These are phyloP conservation scores for Polyergus mexicanus DNA, from an alignment of 1,140 invertebrate genomes.

Conservation along the genomic window DNA sequence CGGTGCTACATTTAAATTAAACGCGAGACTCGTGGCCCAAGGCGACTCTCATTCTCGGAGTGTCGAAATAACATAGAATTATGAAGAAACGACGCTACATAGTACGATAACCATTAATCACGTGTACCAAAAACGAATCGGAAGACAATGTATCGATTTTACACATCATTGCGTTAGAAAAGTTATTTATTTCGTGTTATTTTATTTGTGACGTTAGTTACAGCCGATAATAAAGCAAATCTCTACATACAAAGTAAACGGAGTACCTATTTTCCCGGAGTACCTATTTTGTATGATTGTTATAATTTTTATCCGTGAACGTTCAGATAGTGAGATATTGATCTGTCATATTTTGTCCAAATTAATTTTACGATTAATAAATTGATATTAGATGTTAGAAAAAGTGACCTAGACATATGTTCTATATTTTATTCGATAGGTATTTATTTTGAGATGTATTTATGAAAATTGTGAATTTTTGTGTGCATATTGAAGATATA, in stretches of 20 bases:
- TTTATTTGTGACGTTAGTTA: not conserved
- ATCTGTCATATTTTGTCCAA: too few species aligned
- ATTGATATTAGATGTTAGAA: too few species aligned
- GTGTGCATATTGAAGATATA: too few species aligned
- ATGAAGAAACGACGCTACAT: conserved; percentile 27
- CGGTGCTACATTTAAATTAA: conserved; percentile 64
- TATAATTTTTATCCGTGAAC: too few species aligned
- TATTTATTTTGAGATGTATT: too few species aligned
- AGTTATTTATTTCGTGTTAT: not conserved
- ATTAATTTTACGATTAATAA: too few species aligned
- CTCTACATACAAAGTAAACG: not conserved
- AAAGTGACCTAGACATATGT: too few species aligned
- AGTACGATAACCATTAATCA: conserved; percentile 55
- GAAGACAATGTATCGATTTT: conserved; percentile 8
- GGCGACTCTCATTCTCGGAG: conserved; percentile 21
- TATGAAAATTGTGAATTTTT: too few species aligned
- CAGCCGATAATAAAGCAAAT: not conserved
- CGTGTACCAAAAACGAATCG: not conserved
- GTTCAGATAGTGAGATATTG: too few species aligned
- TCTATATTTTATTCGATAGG: too few species aligned
- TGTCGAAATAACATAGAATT: conserved; percentile 60
- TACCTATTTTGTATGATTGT: too few species aligned
- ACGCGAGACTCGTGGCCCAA: conserved; percentile 55
- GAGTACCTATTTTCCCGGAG: too few species aligned
- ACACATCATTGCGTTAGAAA: not conserved